A percentile compares a stretch with the other conserved stretches of the same genome.
Conservation (phyloP, 2,113 vertebrate genomes). For the Corythoichthys haematopterus region DNA sequence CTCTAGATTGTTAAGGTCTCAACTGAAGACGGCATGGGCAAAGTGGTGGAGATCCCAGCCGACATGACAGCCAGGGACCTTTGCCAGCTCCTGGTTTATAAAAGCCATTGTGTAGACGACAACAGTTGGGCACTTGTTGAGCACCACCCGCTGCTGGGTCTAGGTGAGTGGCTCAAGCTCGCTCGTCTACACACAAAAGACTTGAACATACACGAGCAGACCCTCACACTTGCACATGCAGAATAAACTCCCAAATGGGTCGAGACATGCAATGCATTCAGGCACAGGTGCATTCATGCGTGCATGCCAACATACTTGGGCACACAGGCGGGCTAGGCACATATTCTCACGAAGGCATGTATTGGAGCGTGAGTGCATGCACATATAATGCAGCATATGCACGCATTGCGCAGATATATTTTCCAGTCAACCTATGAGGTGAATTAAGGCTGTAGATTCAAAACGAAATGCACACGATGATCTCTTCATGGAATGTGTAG, state of each 20-base stretch:
- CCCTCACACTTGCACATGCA: constrained; percentile 8
- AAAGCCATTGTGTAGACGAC: constrained; percentile 96
- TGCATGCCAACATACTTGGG: constrained; percentile 19
- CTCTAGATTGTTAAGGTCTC: constrained; percentile 93
- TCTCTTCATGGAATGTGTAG: not conserved
- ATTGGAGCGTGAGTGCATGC: constrained; percentile 39
- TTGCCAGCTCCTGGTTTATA: constrained; percentile 95
- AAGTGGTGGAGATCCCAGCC: constrained; percentile 91
- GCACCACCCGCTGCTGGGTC: constrained; percentile 89
- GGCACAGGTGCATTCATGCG: constrained; percentile 37
- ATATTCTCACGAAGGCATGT: constrained; percentile 47
- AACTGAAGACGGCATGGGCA: constrained; percentile 92
- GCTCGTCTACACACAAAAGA: constrained; percentile 4
- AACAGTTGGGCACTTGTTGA: constrained; percentile 98
- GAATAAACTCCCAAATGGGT: constrained; percentile 16
- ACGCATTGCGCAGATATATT: constrained; percentile 12
- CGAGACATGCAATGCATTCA: constrained; percentile 23
- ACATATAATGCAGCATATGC: constrained; percentile 24
- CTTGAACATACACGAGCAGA: not conserved
- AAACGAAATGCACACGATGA: not conserved
- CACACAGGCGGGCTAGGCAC: constrained; percentile 10
- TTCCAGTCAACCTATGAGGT: constrained; percentile 30
- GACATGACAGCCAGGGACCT: constrained; percentile 96
- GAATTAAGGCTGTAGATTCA: constrained; percentile 1
- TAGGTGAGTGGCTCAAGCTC: constrained; percentile 76